Base-by-base conservation (phyloP, 2,113 vertebrate species). In the Paralichthys olivaceus region DNA sequence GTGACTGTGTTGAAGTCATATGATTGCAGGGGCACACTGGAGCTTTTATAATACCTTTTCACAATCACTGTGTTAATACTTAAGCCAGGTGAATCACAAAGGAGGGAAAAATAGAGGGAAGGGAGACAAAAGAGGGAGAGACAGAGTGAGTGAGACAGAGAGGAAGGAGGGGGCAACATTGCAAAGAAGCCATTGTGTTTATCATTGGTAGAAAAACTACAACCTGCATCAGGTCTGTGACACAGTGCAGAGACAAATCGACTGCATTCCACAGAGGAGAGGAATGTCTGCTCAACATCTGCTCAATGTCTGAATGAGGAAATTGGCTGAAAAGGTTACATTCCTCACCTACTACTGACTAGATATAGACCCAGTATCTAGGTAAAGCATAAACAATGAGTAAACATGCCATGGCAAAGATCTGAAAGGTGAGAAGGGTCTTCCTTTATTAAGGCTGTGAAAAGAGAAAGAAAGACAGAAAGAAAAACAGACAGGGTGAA, bases 11-110 rank as follows among this genome's bases (percentile, higher is more conserved):
- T 80, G 49, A 79, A 75, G 62, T 85, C 69, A 70, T 82, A 67
- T 23, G 68, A 84, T 62, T 72, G 70, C 60, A 74, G 58, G 53
- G 81, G 49, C 70, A 84, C 59, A 53, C 64, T 72, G 63, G 51
- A 69, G 69, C 70, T 75, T 87, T 71, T 59, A 72, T 66, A 72
- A 71, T 54, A 45, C 26, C 13, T 70, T 72, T 79, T 76, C 53
- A 67, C 65, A 65, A 61, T 17, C 51, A 67, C n/a, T 77, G 34
- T 59, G 7, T 55, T 79, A 75, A 69, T 53, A 69, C 56, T 68
- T 4, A 43, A 68, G 61, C 3, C 15, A 34, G 15, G 49, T 7
- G 23, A 20, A n/a, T 40, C 37, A 40, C 22, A 20, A 37, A 67
- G 29, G 25, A 22, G 67, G 47, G 57, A n/a, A 34, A 37, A 70